A percentile compares a stretch with the other conserved stretches of the same genome.
phyloP scores from a whole-genome alignment of 2,797 vertebrate species.

The Catharus ustulatus region DNA sequence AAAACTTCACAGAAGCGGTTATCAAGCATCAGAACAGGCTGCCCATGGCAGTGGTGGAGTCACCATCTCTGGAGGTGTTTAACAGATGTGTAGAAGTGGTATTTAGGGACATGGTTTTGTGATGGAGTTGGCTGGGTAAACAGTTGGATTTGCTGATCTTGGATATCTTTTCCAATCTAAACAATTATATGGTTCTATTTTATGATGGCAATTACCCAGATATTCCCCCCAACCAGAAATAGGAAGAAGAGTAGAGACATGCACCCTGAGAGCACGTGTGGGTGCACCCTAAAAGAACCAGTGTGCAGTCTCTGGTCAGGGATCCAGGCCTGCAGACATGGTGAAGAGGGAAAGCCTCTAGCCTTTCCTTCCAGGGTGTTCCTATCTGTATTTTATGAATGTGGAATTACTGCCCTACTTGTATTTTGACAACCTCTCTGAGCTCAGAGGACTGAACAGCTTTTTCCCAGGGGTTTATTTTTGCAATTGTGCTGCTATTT shows the following conservation, averaged over 20 bases:
- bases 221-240: not conserved
- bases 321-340: not conserved
- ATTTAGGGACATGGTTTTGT: not conserved
- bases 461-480: constrained; percentile 29
- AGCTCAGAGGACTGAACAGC: not conserved
- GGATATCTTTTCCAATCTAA: not conserved
- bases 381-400: not conserved
- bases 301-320: not conserved
- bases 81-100: not conserved
- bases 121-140: not conserved
- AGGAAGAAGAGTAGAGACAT: not conserved
- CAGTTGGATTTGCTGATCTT: not conserved
- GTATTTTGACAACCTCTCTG: not conserved
- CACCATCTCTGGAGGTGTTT: not conserved
- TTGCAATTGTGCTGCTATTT: not conserved
- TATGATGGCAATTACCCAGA: not conserved
- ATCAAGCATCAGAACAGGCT: not conserved
- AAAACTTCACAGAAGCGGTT: not conserved
- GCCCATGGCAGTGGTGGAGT: not conserved
- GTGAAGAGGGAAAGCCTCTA: not conserved
- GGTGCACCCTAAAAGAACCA: not conserved
- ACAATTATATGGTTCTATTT: not conserved
- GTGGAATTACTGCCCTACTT: not conserved
- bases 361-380: not conserved
- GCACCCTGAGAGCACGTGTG: not conserved